These are phyloP conservation scores for Hydrochoerus hydrochaeris DNA, from an alignment of 2,113 vertebrate species.

Conservation along the genomic window DNA sequence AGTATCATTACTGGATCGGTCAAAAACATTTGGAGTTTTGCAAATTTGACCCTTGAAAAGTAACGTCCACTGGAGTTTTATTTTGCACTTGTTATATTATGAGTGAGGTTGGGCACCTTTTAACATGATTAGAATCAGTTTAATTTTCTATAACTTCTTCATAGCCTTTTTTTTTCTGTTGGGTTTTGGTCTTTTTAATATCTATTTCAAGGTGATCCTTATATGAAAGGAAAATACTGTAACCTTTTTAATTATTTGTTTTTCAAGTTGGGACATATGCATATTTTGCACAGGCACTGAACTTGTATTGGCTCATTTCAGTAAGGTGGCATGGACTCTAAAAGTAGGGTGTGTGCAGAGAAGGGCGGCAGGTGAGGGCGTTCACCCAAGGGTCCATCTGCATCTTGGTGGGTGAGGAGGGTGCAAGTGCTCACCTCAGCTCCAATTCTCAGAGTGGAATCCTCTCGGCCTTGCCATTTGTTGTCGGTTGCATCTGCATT, in stretches of 20 bases:
- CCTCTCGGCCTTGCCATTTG: slow-evolving; percentile 71
- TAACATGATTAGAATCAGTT: background rate
- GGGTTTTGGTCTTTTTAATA: background rate
- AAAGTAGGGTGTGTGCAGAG: background rate
- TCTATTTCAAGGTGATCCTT: background rate
- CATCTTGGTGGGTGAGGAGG: background rate
- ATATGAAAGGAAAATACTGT: background rate
- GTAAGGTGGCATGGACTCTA: background rate
- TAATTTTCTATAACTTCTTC: background rate
- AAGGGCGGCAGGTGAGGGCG: background rate
- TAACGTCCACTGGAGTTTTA: background rate
- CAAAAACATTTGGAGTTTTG: background rate
- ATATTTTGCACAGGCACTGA: background rate
- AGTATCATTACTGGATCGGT: background rate
- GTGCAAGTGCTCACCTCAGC: background rate
- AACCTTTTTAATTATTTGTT: background rate
- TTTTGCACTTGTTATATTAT: background rate
- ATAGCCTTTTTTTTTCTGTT: background rate
- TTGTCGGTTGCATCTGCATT: slow-evolving; percentile 77
- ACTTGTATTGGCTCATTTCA: background rate
- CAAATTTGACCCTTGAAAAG: background rate
- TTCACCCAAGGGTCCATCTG: rapidly evolving
- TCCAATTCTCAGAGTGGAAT: slow-evolving; percentile 67
- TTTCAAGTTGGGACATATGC: background rate
- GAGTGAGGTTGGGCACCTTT: background rate